These are phyloP conservation scores for Nannobrachium achirus DNA, from an alignment of 2,113 vertebrate genomes.

Conservation along the genomic window DNA sequence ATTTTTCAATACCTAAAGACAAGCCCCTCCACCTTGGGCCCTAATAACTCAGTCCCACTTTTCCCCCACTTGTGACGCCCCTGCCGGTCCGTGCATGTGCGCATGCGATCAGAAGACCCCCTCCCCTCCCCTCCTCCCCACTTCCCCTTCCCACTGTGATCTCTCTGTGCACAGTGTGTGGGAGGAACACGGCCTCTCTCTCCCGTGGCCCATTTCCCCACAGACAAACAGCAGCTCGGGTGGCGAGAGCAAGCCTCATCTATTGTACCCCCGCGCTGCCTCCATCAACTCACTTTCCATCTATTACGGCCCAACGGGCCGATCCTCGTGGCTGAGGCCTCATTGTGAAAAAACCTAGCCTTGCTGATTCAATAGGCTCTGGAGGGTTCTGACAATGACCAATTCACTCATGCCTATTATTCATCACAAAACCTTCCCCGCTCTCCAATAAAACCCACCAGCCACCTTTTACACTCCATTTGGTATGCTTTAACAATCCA, in stretches of 20 bases:
- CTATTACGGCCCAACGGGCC: slow-evolving; percentile 67
- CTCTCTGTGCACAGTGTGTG: slow-evolving; percentile 59
- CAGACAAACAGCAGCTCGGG: slow-evolving; percentile 59
- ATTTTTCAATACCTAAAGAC: no score
- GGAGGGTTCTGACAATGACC: slow-evolving; percentile 76
- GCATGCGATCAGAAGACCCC: slow-evolving; percentile 41
- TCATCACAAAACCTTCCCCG: slow-evolving; percentile 75
- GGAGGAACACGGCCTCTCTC: slow-evolving; percentile 62
- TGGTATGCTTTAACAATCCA: slow-evolving; percentile 74
- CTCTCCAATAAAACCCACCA: slow-evolving; percentile 71
- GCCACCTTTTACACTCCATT: slow-evolving; percentile 69
- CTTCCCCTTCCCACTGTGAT: neutral
- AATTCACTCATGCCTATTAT: slow-evolving; percentile 76
- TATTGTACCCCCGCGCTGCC: slow-evolving; percentile 64
- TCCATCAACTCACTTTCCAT: slow-evolving; percentile 75
- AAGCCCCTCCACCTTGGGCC: no score
- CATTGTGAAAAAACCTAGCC: slow-evolving; percentile 65
- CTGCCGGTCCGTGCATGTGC: slow-evolving; percentile 5
- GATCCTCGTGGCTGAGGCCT: slow-evolving; percentile 65
- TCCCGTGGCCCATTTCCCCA: slow-evolving; percentile 63
- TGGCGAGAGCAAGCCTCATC: slow-evolving; percentile 56
- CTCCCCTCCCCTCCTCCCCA: slow-evolving; percentile 39
- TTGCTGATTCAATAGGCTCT: slow-evolving; percentile 71
- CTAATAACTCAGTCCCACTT: no score
- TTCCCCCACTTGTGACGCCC: no score